Percentiles rank a stretch among this genome's conserved stretches.
These are phyloP conservation scores for Nothobranchius kuhntae DNA, from an alignment of 2,113 vertebrate genomes.

Conservation along the genomic window DNA sequence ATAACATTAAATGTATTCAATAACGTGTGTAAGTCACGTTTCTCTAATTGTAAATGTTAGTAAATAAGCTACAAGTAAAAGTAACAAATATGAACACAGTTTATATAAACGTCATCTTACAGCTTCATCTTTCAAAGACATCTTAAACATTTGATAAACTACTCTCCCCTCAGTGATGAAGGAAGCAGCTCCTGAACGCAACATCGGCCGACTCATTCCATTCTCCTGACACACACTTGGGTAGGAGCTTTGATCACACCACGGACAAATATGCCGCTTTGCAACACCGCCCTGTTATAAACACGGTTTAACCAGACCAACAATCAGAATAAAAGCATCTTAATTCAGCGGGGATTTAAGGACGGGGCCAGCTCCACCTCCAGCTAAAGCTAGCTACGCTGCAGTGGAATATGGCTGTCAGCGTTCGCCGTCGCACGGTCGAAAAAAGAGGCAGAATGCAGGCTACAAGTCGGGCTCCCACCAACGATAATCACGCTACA, in stretches of 20 bases:
- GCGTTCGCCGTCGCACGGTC: not conserved
- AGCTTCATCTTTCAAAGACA: not conserved
- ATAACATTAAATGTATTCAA: no score
- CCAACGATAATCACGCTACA: not conserved
- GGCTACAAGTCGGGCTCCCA: not conserved
- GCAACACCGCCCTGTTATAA: not conserved
- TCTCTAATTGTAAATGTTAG: no score
- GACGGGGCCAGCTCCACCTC: conserved; percentile 2
- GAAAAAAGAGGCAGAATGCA: not conserved
- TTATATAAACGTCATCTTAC: not conserved
- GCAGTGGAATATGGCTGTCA: conserved; percentile 61
- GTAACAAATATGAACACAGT: no score
- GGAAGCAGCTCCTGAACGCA: conserved; percentile 40
- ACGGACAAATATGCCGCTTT: conserved; percentile 1
- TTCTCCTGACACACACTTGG: conserved; percentile 22
- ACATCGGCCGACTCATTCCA: conserved; percentile 19
- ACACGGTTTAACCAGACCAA: not conserved
- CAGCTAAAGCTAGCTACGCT: conserved; percentile 9
- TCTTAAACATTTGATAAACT: not conserved
- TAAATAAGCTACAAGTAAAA: no score
- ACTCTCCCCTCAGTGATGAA: not conserved
- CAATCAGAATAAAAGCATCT: not conserved
- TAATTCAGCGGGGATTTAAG: not conserved
- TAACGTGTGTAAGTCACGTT: no score
- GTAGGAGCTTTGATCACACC: conserved; percentile 16